Base-by-base conservation (phyloP, 2,888 invertebrate species). In the Ectemnius continuus region DNA sequence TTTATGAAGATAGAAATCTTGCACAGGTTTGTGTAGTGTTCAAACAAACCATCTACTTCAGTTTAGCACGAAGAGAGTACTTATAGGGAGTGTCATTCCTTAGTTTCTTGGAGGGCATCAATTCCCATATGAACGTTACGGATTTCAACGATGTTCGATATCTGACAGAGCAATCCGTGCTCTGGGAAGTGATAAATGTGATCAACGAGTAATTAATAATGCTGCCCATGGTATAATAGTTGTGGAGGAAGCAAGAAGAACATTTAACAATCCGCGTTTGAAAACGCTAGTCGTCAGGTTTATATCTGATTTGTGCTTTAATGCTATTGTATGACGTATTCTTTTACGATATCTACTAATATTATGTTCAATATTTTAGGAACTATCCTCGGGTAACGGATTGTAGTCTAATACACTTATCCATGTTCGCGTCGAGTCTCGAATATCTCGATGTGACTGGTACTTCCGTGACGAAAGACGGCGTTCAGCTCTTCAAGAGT, bases 371-470 rank as follows among this genome's bases (percentile, higher is more conserved):
- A 13, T 58, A 47, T 2, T 91, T 93, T 4, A 93, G 93, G 0
- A 94, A 95, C 4, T 95, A 93, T 84, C 91, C 92, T 4, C 91
- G 91, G 68, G 93, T 95, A 0, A 95, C 95, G 0, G 93, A 95
- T 84, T 89, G 92, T 5, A 94, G 94, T 60, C 86, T 95, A 18
- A 88, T 90, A 14, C 94, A 95, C 86, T 88, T 95, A 63, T 93
- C 93, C 0, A 92, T 92, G 0, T 93, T 94, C 0, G 94, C 94
- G 0, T 94, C 94, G 0, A 88, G 92, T 68, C 87, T 95, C 14
- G 87, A 91, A 6, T 91, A 90, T 26, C 87, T 96, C 0, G 95
- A 96, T 88, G 93, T 96, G 0, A 93, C 94, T 0, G 93, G 94
- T 0, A 95, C 95, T 0, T 91, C 92, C 0, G 94, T 96, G 0